phyloP scores from a whole-genome alignment of 2,888 invertebrate genomes.

The Nephrotoma appendiculata region DNA sequence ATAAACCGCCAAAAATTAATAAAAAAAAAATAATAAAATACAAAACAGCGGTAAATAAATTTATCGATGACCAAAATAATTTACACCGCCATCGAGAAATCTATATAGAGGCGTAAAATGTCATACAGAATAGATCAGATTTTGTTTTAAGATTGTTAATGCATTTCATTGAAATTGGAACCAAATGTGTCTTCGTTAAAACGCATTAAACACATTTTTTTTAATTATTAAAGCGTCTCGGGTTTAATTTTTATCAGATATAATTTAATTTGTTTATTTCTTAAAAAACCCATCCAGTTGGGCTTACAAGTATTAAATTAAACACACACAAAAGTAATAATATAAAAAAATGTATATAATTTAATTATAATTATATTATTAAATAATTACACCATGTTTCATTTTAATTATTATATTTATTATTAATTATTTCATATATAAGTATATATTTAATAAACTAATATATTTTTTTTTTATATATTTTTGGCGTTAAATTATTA shows the following conservation, averaged over 20 bases:
- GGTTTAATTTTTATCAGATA: background rate
- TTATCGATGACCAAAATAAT: background rate
- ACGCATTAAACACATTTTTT: background rate
- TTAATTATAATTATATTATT: background rate
- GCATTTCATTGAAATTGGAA: conserved; percentile 4
- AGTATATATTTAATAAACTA: background rate
- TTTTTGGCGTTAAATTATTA: background rate
- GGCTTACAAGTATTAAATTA: background rate
- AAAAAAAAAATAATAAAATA: background rate
- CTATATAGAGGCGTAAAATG: background rate
- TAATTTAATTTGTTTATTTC: background rate
- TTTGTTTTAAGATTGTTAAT: background rate
- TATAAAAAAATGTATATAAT: background rate
- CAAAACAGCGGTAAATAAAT: background rate
- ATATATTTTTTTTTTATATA: background rate
- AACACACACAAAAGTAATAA: background rate
- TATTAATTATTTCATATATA: background rate
- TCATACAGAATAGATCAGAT: background rate
- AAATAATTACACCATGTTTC: background rate
- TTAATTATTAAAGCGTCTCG: background rate
- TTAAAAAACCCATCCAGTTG: background rate
- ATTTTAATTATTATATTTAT: background rate
- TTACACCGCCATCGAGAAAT: background rate
- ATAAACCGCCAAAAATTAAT: background rate
- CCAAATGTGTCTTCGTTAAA: conserved; percentile 7